A percentile compares a stretch with the other conserved stretches of the same genome.
Conservation (phyloP, 2,888 invertebrate genomes). For the Euplexia lucipara region DNA sequence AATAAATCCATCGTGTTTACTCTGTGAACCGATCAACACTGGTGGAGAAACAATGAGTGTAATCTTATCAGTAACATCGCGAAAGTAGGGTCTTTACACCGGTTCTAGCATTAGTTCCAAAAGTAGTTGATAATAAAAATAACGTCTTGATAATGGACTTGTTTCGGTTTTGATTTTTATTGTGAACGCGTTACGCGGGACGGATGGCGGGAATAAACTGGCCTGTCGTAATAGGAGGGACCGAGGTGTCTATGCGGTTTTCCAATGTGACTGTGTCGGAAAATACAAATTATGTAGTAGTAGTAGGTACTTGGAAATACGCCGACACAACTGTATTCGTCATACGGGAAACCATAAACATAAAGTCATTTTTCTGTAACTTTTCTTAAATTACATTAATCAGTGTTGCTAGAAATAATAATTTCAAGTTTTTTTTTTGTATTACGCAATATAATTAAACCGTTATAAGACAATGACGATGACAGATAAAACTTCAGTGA, state of each 20-base stretch:
- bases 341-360: not conserved
- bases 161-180: slow-evolving; percentile 5
- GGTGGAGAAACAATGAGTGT: slow-evolving; percentile 18
- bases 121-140: slow-evolving; percentile 4
- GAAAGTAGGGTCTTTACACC: slow-evolving; percentile 30
- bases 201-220: slow-evolving; percentile 41
- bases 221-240: slow-evolving; percentile 7
- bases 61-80: slow-evolving; percentile 57
- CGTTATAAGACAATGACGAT: not conserved
- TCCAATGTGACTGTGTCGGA: slow-evolving; percentile 57
- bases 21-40: slow-evolving; percentile 46
- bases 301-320: not conserved
- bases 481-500: not conserved
- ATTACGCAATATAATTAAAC: not conserved
- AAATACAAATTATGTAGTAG: slow-evolving; percentile 14
- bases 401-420: not conserved
- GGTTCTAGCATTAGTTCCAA: slow-evolving; percentile 6
- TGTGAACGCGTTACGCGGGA: slow-evolving; percentile 11
- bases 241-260: slow-evolving; percentile 41
- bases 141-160: not conserved
- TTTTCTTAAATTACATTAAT: not conserved
- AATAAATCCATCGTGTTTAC: slow-evolving; percentile 76
- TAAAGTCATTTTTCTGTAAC: not conserved
- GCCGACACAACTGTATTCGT: too few relatives aligned
- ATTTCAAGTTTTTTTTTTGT: not conserved